phyloP scores from a whole-genome alignment of 2,888 invertebrate species.

The Camptogramma bilineatum region DNA sequence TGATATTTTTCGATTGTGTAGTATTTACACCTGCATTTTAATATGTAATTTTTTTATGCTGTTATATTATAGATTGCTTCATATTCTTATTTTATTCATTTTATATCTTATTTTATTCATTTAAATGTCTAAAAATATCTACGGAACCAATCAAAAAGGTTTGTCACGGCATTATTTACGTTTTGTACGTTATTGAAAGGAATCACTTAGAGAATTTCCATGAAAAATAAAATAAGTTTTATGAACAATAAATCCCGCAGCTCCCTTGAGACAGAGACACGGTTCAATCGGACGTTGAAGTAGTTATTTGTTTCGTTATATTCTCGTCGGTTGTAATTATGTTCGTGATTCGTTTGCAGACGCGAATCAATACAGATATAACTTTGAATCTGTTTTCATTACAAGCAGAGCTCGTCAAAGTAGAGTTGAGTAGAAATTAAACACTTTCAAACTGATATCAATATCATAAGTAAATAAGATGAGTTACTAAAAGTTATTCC shows the following conservation, averaged over 20 bases:
- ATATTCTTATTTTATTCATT: too few relatives aligned
- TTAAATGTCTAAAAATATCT: not conserved
- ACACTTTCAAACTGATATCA: not conserved
- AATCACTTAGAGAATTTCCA: conserved; percentile 50
- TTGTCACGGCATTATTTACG: conserved; percentile 35
- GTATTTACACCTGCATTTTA: too few relatives aligned
- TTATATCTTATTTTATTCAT: too few relatives aligned
- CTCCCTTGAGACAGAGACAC: conserved; percentile 54
- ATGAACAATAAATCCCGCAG: conserved; percentile 63
- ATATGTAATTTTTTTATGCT: too few relatives aligned
- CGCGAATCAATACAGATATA: not conserved
- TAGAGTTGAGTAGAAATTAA: not conserved
- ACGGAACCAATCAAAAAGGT: not conserved
- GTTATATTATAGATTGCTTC: too few relatives aligned
- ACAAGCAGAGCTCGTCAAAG: not conserved
- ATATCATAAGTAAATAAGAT: not conserved
- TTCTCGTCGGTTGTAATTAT: conserved; percentile 48
- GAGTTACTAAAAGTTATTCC: too few relatives aligned
- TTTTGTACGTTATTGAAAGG: conserved; percentile 37
- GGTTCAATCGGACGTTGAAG: conserved; percentile 61
- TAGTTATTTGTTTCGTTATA: conserved; percentile 56
- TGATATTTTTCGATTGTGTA: too few relatives aligned
- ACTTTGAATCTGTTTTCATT: conserved; percentile 3
- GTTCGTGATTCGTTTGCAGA: conserved; percentile 40
- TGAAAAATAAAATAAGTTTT: conserved; percentile 61